These are phyloP conservation scores for Heliconius hewitsoni DNA, from an alignment of 1,140 invertebrate genomes.

Conservation along the genomic window DNA sequence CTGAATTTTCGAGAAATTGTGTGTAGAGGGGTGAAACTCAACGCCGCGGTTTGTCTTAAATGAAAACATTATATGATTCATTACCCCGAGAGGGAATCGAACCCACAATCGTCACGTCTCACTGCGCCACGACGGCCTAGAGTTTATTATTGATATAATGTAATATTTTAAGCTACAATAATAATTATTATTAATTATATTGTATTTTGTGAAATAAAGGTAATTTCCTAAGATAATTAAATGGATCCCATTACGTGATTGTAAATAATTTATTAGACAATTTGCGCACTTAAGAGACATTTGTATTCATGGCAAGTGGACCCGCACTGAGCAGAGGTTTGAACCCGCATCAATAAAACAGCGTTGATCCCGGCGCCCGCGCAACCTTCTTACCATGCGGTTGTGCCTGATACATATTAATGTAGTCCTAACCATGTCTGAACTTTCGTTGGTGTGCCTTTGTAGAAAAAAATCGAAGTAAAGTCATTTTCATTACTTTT, in stretches of 20 bases:
- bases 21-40: too few relatives aligned
- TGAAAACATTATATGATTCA: too few relatives aligned
- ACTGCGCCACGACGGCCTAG: too few relatives aligned
- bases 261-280: conserved; percentile 38
- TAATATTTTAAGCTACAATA: not conserved
- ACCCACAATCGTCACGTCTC: too few relatives aligned
- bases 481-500: too few relatives aligned
- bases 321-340: conserved; percentile 59
- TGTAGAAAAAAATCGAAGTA: not conserved
- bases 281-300: conserved; percentile 39
- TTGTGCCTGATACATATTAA: conserved; percentile 72
- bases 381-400: conserved; percentile 57
- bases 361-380: conserved; percentile 62
- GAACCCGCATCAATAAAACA: conserved; percentile 67
- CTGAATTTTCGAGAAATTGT: too few relatives aligned
- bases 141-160: not conserved
- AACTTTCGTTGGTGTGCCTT: not conserved
- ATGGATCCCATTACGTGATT: conserved; percentile 14
- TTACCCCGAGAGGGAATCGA: too few relatives aligned
- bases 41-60: too few relatives aligned
- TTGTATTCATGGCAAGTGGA: conserved; percentile 59
- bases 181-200: not conserved
- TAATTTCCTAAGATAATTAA: not conserved
- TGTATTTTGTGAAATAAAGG: not conserved
- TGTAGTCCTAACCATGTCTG: conserved; percentile 36